These are phyloP conservation scores for Molorchus minor DNA, from an alignment of 2,888 invertebrate genomes.

Conservation along the genomic window DNA sequence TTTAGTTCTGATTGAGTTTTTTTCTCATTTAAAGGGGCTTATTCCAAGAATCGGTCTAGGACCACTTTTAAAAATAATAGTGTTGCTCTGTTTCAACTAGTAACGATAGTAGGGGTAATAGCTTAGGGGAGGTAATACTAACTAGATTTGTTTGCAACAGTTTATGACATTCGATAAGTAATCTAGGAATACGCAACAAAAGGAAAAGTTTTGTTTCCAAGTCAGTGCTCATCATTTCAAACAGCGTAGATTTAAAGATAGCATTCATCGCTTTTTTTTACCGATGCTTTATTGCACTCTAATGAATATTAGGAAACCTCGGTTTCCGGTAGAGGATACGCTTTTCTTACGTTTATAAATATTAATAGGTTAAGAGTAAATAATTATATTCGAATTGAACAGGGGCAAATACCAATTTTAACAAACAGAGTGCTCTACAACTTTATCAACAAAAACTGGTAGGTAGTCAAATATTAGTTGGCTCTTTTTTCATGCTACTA, in stretches of 20 bases:
- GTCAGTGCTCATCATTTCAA: conserved; percentile 43
- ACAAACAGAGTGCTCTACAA: too few relatives aligned
- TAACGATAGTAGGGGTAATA: not conserved
- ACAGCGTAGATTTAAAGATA: conserved; percentile 34
- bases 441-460: too few relatives aligned
- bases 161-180: conserved; percentile 9
- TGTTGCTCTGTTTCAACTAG: not conserved
- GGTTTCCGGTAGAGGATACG: conserved; percentile 6
- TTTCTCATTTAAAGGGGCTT: not conserved
- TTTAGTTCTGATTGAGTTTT: not conserved
- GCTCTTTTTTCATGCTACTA: too few relatives aligned
- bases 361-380: too few relatives aligned
- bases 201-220: conserved; percentile 40
- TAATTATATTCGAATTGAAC: too few relatives aligned
- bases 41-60: not conserved
- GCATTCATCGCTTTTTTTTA: conserved; percentile 35
- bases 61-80: not conserved
- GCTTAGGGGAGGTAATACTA: too few relatives aligned
- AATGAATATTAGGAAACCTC: conserved; percentile 9
- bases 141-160: not conserved
- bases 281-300: conserved; percentile 2
- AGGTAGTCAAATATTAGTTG: too few relatives aligned
- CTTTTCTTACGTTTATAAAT: too few relatives aligned
- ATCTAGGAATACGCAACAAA: conserved; percentile 23
- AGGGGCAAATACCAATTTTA: too few relatives aligned